Evolutionary conservation across 1,140 invertebrate species (phyloP), one percentile per base, ranked within the genome.

Genomic region (Drosophila nigrodunni): DNA sequence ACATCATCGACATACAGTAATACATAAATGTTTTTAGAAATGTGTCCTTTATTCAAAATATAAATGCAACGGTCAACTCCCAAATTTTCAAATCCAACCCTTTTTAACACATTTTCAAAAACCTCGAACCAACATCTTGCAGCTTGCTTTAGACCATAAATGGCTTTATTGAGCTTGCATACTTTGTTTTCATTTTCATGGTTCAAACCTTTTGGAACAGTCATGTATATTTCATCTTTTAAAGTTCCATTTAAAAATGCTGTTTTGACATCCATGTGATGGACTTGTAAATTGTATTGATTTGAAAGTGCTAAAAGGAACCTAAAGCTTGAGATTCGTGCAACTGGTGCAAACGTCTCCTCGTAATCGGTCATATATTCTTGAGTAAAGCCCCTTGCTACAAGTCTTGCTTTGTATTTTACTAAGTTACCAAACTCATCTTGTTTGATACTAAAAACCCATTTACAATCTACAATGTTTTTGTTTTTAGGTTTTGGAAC

Each of bases 391-490:
- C 18, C 18, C 50, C 90, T 80, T 5, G 92, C 92, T 37, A 93
- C 91, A 54, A 93, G 79, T 35, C 93, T 71, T 35, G 91, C 93
- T 65, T 93, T 93, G 75, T 92, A 91, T 64, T 73, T 82, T 11
- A 77, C 59, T 50, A 86, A 78, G 44, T 91, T 77, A 58, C 92
- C 91, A 77, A 81, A 80, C 67, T 80, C 78, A 79, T 92, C 78
- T 66, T 82, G 61, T 76, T 92, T 92, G 18, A 91, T 78, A 15
- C 25, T 30, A 30, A 30, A 30, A 30, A 30, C 25, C 25, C 25
- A 30, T 30, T 30, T 30, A 30, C 25, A 92, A 78, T 83, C 73
- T 57, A 92, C 74, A 70, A 92, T 86, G 82, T 93, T 93, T 88
- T 80, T 91, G 77, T 92, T 79, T 8, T 70, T 46, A 13, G 93